Conservation (phyloP, 2,888 invertebrate genomes). For the Epinotia brunnichana region DNA sequence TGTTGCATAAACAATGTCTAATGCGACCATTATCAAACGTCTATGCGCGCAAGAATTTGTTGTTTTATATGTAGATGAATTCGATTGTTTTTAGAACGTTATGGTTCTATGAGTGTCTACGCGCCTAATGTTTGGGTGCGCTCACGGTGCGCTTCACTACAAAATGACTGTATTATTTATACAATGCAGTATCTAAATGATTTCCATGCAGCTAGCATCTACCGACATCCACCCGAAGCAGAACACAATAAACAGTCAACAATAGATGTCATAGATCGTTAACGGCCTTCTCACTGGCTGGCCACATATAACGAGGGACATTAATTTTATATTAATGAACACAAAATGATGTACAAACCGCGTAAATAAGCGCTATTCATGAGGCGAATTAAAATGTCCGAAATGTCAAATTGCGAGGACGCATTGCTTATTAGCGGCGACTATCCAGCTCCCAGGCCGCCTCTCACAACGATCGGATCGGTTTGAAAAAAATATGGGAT, state of each 20-base stretch:
- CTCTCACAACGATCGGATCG: conserved; percentile 55
- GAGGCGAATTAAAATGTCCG: conserved; percentile 79
- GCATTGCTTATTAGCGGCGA: conserved; percentile 66
- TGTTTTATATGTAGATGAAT: conserved; percentile 25
- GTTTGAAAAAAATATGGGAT: too few species aligned
- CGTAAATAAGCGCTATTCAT: conserved; percentile 79
- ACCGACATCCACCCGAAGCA: conserved; percentile 29
- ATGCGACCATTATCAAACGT: conserved; percentile 48
- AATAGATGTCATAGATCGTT: conserved; percentile 53
- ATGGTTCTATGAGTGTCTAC: neutral
- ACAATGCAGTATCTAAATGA: conserved; percentile 24
- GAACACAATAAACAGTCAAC: conserved; percentile 42
- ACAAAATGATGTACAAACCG: conserved; percentile 78
- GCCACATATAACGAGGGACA: conserved; percentile 69
- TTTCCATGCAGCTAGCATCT: conserved; percentile 13
- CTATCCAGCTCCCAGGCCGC: conserved; percentile 50
- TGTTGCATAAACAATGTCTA: conserved; percentile 64
- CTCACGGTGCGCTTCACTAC: conserved; percentile 16
- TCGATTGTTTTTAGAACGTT: conserved; percentile 23
- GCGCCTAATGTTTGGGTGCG: conserved; percentile 25
- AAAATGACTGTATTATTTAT: conserved; percentile 30
- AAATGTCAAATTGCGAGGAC: conserved; percentile 81
- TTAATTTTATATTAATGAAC: conserved; percentile 79
- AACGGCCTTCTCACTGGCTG: conserved; percentile 66
- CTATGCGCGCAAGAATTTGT: conserved; percentile 23